A percentile compares a stretch with the other conserved stretches of the same genome.
phyloP scores from a whole-genome alignment of 2,113 vertebrate species.

The Hiodon tergisus region DNA sequence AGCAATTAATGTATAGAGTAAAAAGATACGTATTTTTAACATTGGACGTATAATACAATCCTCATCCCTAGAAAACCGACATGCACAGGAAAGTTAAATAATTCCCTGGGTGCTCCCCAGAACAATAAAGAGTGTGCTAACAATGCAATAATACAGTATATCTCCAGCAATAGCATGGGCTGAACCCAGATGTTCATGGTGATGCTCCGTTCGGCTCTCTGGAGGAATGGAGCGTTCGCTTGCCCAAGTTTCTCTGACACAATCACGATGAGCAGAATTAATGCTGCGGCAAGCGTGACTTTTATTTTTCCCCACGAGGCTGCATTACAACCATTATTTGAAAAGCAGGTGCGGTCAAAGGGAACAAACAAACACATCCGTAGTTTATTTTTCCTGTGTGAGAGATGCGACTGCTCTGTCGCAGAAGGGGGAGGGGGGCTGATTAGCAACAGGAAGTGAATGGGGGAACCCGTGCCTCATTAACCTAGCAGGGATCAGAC shows the following conservation, averaged over 20 bases:
- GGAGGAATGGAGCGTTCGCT: not conserved
- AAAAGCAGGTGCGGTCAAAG: too few species aligned
- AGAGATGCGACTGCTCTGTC: not conserved
- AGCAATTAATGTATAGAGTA: too few species aligned
- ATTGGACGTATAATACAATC: not conserved
- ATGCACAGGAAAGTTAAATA: not conserved
- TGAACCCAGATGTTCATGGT: not conserved
- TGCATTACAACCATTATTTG: too few species aligned
- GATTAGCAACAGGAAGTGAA: conserved; percentile 11
- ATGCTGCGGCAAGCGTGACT: not conserved
- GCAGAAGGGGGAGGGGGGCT: not conserved
- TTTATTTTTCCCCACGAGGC: not conserved
- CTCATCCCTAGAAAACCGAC: not conserved
- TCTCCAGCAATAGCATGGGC: not conserved
- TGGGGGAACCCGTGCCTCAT: not conserved
- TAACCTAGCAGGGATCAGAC: not conserved
- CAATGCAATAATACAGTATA: not conserved
- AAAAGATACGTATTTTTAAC: not conserved
- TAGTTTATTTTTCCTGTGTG: not conserved
- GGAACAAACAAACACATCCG: not conserved
- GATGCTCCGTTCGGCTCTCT: not conserved
- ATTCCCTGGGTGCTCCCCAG: not conserved
- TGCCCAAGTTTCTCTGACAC: not conserved
- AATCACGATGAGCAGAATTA: not conserved
- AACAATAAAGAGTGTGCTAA: not conserved